phyloP scores from a whole-genome alignment of 2,888 invertebrate species.

The Diarsia mendica region DNA sequence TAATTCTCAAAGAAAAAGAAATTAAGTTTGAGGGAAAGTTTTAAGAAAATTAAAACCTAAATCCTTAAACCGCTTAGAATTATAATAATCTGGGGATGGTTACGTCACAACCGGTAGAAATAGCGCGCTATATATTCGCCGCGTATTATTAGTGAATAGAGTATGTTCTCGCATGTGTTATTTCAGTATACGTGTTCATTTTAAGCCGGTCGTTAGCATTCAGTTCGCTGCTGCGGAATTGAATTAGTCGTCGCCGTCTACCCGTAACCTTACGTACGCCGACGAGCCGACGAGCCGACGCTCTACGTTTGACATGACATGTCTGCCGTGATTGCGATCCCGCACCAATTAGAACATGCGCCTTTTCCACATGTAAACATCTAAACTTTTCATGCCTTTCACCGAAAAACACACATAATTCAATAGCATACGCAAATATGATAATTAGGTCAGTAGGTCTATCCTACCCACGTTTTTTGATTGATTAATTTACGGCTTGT shows the following conservation, averaged over 20 bases:
- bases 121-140: constrained; percentile 47
- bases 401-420: constrained; percentile 30
- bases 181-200: constrained; percentile 72
- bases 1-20: constrained; percentile 44
- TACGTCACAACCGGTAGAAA: constrained; percentile 43
- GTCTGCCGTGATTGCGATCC: constrained; percentile 65
- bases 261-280: constrained; percentile 68
- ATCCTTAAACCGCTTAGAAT: constrained; percentile 37
- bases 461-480: constrained; percentile 46
- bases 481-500: constrained; percentile 55
- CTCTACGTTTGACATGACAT: constrained; percentile 64
- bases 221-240: constrained; percentile 73
- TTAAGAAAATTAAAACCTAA: constrained; percentile 51
- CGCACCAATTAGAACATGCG: constrained; percentile 62
- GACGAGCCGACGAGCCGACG: constrained; percentile 46
- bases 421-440: constrained; percentile 42
- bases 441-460: constrained; percentile 64
- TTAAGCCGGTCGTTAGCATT: constrained; percentile 76
- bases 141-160: constrained; percentile 64
- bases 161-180: constrained; percentile 66
- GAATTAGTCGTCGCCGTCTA: constrained; percentile 74
- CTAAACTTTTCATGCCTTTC: constrained; percentile 26
- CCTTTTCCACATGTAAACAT: constrained; percentile 43
- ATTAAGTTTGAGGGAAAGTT: constrained; percentile 48
- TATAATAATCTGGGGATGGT: constrained; percentile 47